phyloP scores from a whole-genome alignment of 2,113 vertebrate species.

The Struthidea cinerea region DNA sequence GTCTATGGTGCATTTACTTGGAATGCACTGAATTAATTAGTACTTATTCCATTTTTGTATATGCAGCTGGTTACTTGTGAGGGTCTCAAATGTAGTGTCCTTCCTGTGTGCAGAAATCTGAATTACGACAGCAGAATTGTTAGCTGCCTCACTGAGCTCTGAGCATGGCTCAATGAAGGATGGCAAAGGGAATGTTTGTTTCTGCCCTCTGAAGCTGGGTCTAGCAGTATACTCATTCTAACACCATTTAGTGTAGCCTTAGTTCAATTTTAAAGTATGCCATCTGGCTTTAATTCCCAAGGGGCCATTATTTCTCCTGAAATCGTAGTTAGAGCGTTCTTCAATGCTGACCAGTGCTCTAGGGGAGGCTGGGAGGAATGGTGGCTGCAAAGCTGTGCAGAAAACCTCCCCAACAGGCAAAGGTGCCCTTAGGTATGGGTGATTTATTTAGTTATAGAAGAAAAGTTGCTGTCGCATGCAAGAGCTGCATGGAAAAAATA shows the following conservation, averaged over 20 bases:
- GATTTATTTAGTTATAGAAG: neutral
- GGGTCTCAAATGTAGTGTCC: neutral
- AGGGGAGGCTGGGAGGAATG: neutral
- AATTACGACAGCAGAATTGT: neutral
- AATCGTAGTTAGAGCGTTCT: neutral
- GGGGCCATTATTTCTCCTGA: neutral
- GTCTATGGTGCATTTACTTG: neutral
- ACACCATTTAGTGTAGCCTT: neutral
- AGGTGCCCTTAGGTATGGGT: neutral
- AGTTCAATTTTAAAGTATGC: neutral
- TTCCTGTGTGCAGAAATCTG: neutral
- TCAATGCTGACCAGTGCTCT: neutral
- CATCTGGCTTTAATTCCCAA: slow-evolving; percentile 7
- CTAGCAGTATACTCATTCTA: neutral
- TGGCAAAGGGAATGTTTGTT: neutral
- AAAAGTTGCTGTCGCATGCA: neutral
- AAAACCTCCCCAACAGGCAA: neutral
- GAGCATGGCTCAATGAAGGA: neutral
- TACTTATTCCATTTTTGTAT: neutral
- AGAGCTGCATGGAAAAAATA: neutral
- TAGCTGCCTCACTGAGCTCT: neutral
- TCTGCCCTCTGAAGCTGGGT: neutral
- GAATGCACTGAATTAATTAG: neutral
- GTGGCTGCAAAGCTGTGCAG: neutral
- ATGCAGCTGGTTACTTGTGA: neutral